Evolutionary conservation across 2,888 invertebrate genomes (phyloP).

Genomic region (Cataglyphis altisquamis): DNA sequence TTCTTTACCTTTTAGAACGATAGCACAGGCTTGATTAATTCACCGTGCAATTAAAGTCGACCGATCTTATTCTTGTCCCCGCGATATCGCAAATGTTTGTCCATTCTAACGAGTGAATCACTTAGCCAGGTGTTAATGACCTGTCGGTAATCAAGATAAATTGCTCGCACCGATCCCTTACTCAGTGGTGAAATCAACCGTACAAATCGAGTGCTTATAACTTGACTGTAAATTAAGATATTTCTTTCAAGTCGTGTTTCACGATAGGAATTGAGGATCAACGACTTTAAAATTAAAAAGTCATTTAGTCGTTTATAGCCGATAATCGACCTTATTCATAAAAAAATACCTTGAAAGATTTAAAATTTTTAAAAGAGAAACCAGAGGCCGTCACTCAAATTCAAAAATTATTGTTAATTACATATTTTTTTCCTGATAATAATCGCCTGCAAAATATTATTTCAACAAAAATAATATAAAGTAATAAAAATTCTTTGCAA

Average conservation of each 20-base stretch:
- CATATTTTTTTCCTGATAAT: not conserved
- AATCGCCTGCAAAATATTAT: not conserved
- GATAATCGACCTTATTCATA: not conserved
- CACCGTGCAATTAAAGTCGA: slow-evolving; percentile 53
- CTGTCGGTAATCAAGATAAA: slow-evolving; percentile 56
- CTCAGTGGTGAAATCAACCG: slow-evolving; percentile 36
- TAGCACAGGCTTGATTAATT: slow-evolving; percentile 51
- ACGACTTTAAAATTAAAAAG: slow-evolving; percentile 36
- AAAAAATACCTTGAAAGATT: not conserved
- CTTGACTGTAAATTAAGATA: slow-evolving; percentile 19
- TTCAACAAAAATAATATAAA: not conserved
- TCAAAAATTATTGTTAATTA: not conserved
- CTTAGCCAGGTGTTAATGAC: slow-evolving; percentile 54
- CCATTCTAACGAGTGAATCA: slow-evolving; percentile 55
- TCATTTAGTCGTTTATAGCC: slow-evolving; percentile 30
- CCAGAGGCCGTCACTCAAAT: not conserved
- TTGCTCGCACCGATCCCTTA: slow-evolving; percentile 22
- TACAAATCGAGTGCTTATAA: slow-evolving; percentile 46
- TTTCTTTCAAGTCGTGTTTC: slow-evolving; percentile 17
- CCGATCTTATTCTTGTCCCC: slow-evolving; percentile 50
- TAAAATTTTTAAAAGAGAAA: not conserved
- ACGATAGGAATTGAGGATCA: not conserved
- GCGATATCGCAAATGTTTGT: slow-evolving; percentile 46
- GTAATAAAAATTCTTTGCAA: not conserved
- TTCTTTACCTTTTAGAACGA: slow-evolving; percentile 13